phyloP scores from a whole-genome alignment of 2,797 vertebrate genomes.

The Cyclura pinguis region DNA sequence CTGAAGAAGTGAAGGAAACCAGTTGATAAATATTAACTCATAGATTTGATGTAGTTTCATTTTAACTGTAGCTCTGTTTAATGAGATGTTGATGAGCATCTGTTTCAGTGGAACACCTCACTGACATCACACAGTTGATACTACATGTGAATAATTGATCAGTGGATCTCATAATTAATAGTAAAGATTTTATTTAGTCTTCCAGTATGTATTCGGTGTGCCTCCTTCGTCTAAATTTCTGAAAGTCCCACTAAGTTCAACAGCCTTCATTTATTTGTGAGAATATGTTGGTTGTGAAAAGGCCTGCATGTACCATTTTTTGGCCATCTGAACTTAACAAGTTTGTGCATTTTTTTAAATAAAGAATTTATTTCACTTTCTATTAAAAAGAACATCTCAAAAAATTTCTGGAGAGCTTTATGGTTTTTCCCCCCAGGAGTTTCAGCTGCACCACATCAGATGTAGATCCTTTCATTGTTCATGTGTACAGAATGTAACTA shows the following conservation, averaged over 20 bases:
- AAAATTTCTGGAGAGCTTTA: not conserved
- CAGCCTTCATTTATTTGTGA: not conserved
- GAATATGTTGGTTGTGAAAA: not conserved
- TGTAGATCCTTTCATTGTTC: not conserved
- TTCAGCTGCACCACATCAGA: conserved; percentile 5
- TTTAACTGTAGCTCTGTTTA: not conserved
- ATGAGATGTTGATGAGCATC: not conserved
- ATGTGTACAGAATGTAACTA: conserved; percentile 32
- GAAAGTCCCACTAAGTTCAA: not conserved
- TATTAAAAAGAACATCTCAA: not conserved
- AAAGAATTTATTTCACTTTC: not conserved
- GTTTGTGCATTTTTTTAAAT: not conserved
- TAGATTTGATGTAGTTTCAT: not conserved
- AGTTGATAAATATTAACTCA: not conserved
- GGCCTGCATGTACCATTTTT: not conserved
- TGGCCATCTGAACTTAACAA: not conserved
- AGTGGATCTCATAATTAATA: not conserved
- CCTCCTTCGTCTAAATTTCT: not conserved
- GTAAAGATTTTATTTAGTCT: not conserved
- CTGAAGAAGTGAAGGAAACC: not conserved
- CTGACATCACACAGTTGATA: not conserved
- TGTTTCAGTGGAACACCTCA: not conserved
- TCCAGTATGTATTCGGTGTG: not conserved
- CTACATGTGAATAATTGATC: not conserved
- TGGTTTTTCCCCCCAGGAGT: not conserved